Evolutionary conservation across 2,888 invertebrate genomes (phyloP), one percentile per base, ranked within the genome.

Genomic region (Griposia aprilina): DNA sequence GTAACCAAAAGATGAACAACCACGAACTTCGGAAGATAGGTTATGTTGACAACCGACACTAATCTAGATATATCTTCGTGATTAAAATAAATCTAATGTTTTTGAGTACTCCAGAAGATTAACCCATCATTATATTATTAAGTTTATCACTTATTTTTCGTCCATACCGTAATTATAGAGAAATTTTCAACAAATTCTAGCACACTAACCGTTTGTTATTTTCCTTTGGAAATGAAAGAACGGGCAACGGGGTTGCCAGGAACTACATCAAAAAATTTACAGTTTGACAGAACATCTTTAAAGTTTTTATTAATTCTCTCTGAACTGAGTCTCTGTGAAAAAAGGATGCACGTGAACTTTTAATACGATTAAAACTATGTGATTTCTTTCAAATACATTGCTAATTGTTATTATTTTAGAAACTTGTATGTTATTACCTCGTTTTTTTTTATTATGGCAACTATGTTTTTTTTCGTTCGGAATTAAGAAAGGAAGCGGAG

Each of bases 21-120:
- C 89, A 89, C 80, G 76, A 88, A 87, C 81, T 74, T 69, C 13
- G 30, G 70, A 72, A 67, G 57, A 84, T 89, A 95, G 96, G 96
- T 96, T 96, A 97, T 96, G 95, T 96, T 96, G 96, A 95, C 96
- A 96, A 93, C 91, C 86, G 89, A 92, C 84, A 90, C 87, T 81
- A 91, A 96, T 97, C 97, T 85, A 67, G 78, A 90, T 89, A 83
- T 92, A 96, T 96, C 95, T 85, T 78, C 55, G 62, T 68, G 76
- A 82, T 75, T 82, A 72, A 84, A 82, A 90, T 80, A 83, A 91
- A 96, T 96, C 94, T 85, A 85, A 81, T 74, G 80, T 87, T 87
- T 83, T 80, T 80, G 71, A 73, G 71, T 78, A 76, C 80, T 88
- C 83, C n/a, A 60, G 13, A 57, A 57, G 50, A 72, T 79, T 60